Conservation (phyloP, 92 coral and sea anemone species). For the Blastomussa wellsi region DNA sequence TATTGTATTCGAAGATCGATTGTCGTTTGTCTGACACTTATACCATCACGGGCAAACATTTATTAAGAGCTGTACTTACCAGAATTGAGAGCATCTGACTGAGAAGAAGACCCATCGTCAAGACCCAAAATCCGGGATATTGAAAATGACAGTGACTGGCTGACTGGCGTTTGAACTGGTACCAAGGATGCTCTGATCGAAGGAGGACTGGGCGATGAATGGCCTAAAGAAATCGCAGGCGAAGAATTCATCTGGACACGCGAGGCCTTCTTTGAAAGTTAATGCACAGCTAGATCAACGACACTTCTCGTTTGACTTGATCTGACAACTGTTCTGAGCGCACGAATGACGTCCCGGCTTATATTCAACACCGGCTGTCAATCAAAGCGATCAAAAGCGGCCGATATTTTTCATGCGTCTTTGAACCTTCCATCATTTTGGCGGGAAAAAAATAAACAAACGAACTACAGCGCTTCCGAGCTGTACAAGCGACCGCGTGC, state of each 20-base stretch:
- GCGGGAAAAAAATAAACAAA: background rate
- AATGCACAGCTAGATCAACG: background rate
- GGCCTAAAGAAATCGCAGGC: background rate
- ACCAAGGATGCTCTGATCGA: background rate
- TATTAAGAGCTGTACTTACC: slow-evolving; percentile 7
- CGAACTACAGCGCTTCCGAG: background rate
- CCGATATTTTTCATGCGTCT: slow-evolving; percentile 2
- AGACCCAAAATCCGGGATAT: slow-evolving; percentile 28
- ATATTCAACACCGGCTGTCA: slow-evolving; percentile 3
- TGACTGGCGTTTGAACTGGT: slow-evolving; percentile 3
- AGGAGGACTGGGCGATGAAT: background rate
- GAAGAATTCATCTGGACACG: background rate
- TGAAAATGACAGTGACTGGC: slow-evolving; percentile 33
- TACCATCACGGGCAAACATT: background rate
- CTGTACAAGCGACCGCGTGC: background rate
- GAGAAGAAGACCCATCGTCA: background rate
- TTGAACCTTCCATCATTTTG: background rate
- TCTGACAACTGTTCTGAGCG: background rate
- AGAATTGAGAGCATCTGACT: background rate
- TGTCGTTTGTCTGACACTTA: background rate
- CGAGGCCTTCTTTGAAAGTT: background rate
- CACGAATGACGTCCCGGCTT: background rate
- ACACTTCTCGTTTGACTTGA: background rate
- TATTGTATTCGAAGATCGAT: background rate
- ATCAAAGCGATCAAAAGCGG: slow-evolving; percentile 21